phyloP scores from a whole-genome alignment of 2,888 invertebrate species.

The Branchellion lobata region DNA sequence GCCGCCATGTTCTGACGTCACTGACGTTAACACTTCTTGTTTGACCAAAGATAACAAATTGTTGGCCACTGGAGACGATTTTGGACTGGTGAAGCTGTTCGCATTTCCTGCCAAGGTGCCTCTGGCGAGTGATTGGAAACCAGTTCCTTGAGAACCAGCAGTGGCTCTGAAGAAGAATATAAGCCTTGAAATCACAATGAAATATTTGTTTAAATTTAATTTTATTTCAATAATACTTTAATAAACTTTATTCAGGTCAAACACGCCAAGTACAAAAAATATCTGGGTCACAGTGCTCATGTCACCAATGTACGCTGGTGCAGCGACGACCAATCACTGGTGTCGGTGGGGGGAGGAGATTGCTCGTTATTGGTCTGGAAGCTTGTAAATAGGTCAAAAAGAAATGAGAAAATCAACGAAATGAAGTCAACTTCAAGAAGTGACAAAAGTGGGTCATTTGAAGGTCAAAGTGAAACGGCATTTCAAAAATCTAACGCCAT shows the following conservation, averaged over 20 bases:
- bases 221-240: not conserved
- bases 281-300: constrained; percentile 63
- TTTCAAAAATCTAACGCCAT: not conserved
- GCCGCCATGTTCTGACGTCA: constrained; percentile 63
- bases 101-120: constrained; percentile 62
- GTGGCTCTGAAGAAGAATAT: too few relatives aligned
- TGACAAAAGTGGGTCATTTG: not conserved
- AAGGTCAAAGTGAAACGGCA: not conserved
- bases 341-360: constrained; percentile 63
- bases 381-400: constrained; percentile 47
- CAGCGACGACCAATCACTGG: constrained; percentile 57
- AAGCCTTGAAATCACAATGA: too few relatives aligned
- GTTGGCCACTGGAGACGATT: constrained; percentile 63
- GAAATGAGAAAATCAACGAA: not conserved
- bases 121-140: too few relatives aligned
- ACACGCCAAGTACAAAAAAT: constrained; percentile 62
- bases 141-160: too few relatives aligned
- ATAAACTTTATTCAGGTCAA: constrained; percentile 50
- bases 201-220: not conserved
- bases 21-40: constrained; percentile 62
- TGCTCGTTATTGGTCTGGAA: constrained; percentile 63
- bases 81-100: constrained; percentile 64
- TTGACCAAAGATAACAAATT: constrained; percentile 57
- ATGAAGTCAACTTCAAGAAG: not conserved
- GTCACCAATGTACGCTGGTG: constrained; percentile 63